Conservation (phyloP, 2,113 vertebrate genomes). For the Thamnaconus septentrionalis region DNA sequence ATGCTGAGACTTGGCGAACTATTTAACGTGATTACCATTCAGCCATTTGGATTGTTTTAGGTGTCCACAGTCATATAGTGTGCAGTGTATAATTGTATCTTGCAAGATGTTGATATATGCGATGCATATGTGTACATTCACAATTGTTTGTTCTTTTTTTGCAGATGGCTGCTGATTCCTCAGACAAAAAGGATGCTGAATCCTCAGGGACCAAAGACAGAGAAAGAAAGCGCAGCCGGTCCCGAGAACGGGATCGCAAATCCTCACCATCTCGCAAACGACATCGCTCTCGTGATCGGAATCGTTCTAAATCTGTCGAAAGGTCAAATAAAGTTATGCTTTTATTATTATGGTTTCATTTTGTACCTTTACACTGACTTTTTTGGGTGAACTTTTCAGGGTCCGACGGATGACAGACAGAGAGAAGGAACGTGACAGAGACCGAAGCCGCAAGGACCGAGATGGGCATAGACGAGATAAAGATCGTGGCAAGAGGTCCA, state of each 20-base stretch:
- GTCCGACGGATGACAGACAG: slow-evolving; percentile 89
- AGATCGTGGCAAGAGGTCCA: slow-evolving; percentile 83
- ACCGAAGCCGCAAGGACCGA: slow-evolving; percentile 86
- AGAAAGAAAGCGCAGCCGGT: slow-evolving; percentile 87
- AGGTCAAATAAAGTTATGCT: slow-evolving; percentile 69
- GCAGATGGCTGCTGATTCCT: slow-evolving; percentile 89
- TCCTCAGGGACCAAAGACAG: slow-evolving; percentile 81
- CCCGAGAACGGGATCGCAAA: slow-evolving; percentile 87
- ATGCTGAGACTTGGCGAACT: too few species aligned
- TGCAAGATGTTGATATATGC: neutral
- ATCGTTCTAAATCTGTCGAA: slow-evolving; percentile 88
- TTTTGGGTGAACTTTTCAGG: slow-evolving; percentile 63
- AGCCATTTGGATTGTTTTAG: too few species aligned
- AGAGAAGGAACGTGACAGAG: slow-evolving; percentile 82
- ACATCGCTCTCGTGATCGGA: slow-evolving; percentile 87
- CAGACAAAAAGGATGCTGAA: slow-evolving; percentile 90
- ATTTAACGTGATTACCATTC: too few species aligned
- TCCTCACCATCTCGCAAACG: slow-evolving; percentile 82
- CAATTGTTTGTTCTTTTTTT: neutral
- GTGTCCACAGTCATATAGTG: neutral
- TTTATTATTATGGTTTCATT: neutral
- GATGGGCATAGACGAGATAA: slow-evolving; percentile 88
- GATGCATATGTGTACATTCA: neutral
- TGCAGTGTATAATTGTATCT: neutral
- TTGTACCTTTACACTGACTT: neutral